Evolutionary conservation across 2,113 vertebrate species (phyloP), one percentile per base, ranked within the genome.

Genomic region (Sinocyclocheilus anophthalmus): DNA sequence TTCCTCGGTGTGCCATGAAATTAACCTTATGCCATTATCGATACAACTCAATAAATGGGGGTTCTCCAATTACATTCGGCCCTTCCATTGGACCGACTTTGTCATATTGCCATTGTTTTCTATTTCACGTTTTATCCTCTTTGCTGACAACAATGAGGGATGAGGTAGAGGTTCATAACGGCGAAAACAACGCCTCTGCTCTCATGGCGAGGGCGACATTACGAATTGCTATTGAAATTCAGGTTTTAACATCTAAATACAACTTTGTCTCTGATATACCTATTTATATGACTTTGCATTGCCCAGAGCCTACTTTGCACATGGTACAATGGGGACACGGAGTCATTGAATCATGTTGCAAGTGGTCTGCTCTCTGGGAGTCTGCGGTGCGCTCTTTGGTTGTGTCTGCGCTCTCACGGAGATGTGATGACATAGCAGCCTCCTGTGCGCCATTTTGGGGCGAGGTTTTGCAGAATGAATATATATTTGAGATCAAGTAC

Each of bases 371-470:
- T 24, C 24, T 1, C 65, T 33, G 81, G 57, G 67, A 57, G n/a
- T n/a, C n/a, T 5, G 45, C 85, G 57, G 85, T 67, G 85, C 59
- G 79, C n/a, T n/a, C 50, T 14, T 53, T 72, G 12, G 14, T n/a
- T 24, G 72, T 67, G 77, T 73, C 33, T 13, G 76, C 30, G 84
- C 13, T 33, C 48, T 70, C 78, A 0, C 50, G 13, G 30, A 39
- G 12, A 26, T 69, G 45, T 55, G 57, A 80, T 80, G 85, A 75
- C 78, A n/a, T n/a, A 42, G 59, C 81, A 12, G 45, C 81, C 42
- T 33, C 20, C 67, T 42, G 50, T 67, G 69, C 70, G 87, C 87
- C 87, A 88, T 88, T 88, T 88, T 85, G 59, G 13, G 48, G 22
- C n/a, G n/a, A n/a, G n/a, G n/a, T n/a, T n/a, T n/a, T 26, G 50